phyloP scores from a whole-genome alignment of 2,113 vertebrate genomes.

The Dunckerocampus dactyliophorus region DNA sequence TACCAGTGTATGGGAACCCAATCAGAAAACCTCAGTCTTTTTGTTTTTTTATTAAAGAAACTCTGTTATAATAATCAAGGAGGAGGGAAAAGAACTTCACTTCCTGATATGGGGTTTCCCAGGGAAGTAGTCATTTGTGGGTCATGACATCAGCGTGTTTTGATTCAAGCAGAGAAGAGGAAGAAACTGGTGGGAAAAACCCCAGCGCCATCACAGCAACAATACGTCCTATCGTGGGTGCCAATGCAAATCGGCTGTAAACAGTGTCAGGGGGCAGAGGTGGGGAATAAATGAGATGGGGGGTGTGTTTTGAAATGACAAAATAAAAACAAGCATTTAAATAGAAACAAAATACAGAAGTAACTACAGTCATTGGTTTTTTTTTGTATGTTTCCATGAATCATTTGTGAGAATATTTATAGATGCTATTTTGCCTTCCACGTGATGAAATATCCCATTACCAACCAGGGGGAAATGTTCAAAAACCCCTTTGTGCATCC shows the following conservation, averaged over 20 bases:
- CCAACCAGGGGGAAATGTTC: constrained; percentile 11
- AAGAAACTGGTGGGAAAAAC: constrained; percentile 58
- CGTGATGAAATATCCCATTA: constrained; percentile 22
- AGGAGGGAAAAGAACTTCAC: constrained; percentile 21
- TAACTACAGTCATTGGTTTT: no score
- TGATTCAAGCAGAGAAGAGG: constrained; percentile 43
- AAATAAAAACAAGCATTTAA: constrained; percentile 30
- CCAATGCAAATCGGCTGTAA: constrained; percentile 60
- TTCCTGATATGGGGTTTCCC: constrained; percentile 69
- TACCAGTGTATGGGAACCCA: constrained; percentile 49
- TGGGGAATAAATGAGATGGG: background rate
- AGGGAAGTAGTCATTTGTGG: constrained; percentile 59
- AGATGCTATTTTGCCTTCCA: constrained; percentile 20
- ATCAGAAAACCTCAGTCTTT: constrained; percentile 39
- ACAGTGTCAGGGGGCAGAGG: constrained; percentile 1
- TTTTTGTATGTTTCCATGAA: constrained; percentile 17
- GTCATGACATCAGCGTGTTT: constrained; percentile 70
- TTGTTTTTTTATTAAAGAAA: constrained; percentile 4
- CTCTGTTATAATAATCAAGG: constrained; percentile 60
- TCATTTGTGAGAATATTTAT: background rate
- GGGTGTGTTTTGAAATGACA: background rate
- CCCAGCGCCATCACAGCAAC: constrained; percentile 37
- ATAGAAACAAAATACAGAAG: constrained; percentile 6
- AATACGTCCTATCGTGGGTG: constrained; percentile 29
- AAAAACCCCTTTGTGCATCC: constrained; percentile 9